Percentiles rank a stretch among this genome's conserved stretches.
Evolutionary conservation across 1,140 invertebrate genomes (phyloP).

Genomic region (Bilobella aurantiaca): DNA sequence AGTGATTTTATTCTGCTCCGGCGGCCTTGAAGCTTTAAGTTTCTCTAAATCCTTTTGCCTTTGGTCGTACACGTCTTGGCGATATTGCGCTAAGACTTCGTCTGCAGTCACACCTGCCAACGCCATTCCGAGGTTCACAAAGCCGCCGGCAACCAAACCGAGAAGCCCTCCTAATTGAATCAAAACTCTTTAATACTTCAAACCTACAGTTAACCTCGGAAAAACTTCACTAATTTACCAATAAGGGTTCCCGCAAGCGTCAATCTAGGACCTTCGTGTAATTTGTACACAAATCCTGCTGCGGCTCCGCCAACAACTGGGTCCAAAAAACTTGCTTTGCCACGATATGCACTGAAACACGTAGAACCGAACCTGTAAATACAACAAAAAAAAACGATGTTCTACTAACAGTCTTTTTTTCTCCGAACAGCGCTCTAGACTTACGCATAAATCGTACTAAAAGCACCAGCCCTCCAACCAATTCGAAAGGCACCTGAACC

Average conservation of each 20-base stretch:
- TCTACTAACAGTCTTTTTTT: background rate
- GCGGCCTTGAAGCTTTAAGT: background rate
- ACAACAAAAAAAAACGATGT: slow-evolving; percentile 4
- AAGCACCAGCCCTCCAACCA: slow-evolving; percentile 52
- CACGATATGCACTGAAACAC: slow-evolving; percentile 52
- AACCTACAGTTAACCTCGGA: background rate
- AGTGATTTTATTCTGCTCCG: background rate
- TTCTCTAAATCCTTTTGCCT: background rate
- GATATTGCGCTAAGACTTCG: background rate
- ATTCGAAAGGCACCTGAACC: slow-evolving; percentile 55
- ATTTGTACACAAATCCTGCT: slow-evolving; percentile 53
- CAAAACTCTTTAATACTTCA: background rate
- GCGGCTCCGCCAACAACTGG: slow-evolving; percentile 51
- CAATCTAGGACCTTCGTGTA: slow-evolving; percentile 51
- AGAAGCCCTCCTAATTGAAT: slow-evolving; percentile 41
- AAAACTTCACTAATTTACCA: slow-evolving; percentile 5
- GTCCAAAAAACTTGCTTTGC: slow-evolving; percentile 53
- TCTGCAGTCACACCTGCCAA: background rate
- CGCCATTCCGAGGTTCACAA: slow-evolving; percentile 31
- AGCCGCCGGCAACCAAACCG: slow-evolving; percentile 44
- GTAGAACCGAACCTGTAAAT: slow-evolving; percentile 48
- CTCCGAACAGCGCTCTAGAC: slow-evolving; percentile 5
- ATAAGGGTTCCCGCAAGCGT: slow-evolving; percentile 48
- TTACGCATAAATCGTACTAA: slow-evolving; percentile 55
- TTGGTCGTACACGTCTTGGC: background rate